Percentiles rank a stretch among this genome's conserved stretches.
Evolutionary conservation across 2,888 invertebrate genomes (phyloP).

Genomic region (Acheta domesticus): DNA sequence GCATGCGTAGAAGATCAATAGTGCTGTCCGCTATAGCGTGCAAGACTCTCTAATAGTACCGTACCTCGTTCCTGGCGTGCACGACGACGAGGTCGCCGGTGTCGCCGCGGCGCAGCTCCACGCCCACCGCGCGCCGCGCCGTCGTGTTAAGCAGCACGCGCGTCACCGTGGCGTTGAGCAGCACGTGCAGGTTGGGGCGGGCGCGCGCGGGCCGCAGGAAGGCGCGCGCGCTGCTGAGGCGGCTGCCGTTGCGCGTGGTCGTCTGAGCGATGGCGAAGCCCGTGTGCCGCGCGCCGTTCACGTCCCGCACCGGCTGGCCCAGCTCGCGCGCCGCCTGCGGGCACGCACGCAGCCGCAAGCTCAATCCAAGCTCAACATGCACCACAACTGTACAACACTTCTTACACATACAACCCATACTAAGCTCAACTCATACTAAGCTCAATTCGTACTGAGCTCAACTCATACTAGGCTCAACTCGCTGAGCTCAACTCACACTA

Average conservation of each 20-base stretch:
- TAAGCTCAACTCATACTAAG: no score
- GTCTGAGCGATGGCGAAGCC: constrained; percentile 88
- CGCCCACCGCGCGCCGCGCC: constrained; percentile 66
- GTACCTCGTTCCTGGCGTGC: constrained; percentile 33
- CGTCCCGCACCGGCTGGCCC: constrained; percentile 70
- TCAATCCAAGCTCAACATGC: no score
- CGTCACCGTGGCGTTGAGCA: constrained; percentile 78
- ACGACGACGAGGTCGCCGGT: constrained; percentile 52
- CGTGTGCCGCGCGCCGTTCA: constrained; percentile 75
- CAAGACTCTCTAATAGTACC: no score
- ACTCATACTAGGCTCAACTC: no score
- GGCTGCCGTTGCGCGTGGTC: constrained; percentile 79
- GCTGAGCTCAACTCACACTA: no score
- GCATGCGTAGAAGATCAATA: no score
- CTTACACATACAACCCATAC: no score
- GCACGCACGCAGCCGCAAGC: neutral
- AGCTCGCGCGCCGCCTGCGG: constrained; percentile 29
- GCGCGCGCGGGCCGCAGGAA: constrained; percentile 74
- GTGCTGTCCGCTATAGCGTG: no score
- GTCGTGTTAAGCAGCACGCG: constrained; percentile 61
- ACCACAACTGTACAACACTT: no score
- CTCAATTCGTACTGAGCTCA: no score
- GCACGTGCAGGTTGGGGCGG: constrained; percentile 74
- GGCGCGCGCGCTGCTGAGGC: constrained; percentile 76
- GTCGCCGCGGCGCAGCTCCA: constrained; percentile 60